phyloP scores from a whole-genome alignment of 2,888 invertebrate species.

The Parnassius smintheus region DNA sequence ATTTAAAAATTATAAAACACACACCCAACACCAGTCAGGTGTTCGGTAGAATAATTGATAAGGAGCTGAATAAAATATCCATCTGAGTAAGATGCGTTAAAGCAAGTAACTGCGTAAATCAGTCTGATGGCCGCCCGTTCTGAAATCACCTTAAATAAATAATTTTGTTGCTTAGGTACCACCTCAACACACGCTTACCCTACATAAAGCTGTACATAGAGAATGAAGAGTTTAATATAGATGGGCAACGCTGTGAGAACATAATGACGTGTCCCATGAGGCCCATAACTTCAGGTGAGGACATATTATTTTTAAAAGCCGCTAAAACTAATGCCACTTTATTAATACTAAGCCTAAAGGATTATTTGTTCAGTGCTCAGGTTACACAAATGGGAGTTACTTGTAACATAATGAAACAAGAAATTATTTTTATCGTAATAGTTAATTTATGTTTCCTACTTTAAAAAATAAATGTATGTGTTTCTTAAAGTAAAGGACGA shows the following conservation, averaged over 20 bases:
- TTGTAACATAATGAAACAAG: too few species aligned
- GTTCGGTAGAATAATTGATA: constrained; percentile 19
- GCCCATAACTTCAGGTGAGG: constrained; percentile 90
- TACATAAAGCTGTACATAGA: constrained; percentile 95
- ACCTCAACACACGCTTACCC: constrained; percentile 92
- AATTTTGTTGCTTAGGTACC: constrained; percentile 80
- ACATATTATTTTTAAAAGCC: constrained; percentile 11
- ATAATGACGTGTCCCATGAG: constrained; percentile 97
- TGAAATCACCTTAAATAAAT: constrained; percentile 24
- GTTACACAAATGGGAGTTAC: too few species aligned
- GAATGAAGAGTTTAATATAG: constrained; percentile 96
- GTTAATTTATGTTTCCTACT: too few species aligned
- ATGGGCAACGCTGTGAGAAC: constrained; percentile 95
- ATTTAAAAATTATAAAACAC: background rate
- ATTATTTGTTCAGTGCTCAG: too few species aligned
- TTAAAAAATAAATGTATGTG: too few species aligned
- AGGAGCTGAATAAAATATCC: constrained; percentile 19
- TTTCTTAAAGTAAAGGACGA: too few species aligned
- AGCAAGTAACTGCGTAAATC: constrained; percentile 20
- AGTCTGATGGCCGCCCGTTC: constrained; percentile 16
- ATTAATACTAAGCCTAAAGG: background rate
- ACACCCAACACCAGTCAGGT: constrained; percentile 6
- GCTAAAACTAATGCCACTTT: background rate
- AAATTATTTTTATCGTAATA: too few species aligned
- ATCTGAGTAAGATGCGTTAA: constrained; percentile 13